Evolutionary conservation across 2,797 vertebrate species (phyloP).

Genomic region (Thalassophryne amazonica): DNA sequence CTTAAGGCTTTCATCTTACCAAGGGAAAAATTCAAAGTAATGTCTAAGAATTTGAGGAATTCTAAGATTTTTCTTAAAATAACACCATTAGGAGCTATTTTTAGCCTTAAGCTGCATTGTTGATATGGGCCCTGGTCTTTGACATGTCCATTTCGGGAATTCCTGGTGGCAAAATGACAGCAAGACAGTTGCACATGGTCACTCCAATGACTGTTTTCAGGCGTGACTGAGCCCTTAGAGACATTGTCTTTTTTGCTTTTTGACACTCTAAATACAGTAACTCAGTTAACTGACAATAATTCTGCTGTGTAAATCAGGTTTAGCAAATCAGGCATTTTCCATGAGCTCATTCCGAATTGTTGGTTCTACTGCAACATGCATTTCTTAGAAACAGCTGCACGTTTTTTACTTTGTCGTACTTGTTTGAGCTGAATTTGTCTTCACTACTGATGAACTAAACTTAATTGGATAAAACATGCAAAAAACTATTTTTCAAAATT

Average conservation of each 20-base stretch:
- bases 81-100: too few species aligned
- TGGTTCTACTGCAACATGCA: conserved; percentile 18
- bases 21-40: too few species aligned
- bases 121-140: too few species aligned
- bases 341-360: conserved; percentile 39
- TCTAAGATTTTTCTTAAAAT: too few species aligned
- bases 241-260: conserved; percentile 35
- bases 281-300: conserved; percentile 21
- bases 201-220: too few species aligned
- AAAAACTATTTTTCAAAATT: conserved; percentile 14
- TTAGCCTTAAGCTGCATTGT: too few species aligned
- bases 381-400: conserved; percentile 45
- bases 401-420: conserved; percentile 15
- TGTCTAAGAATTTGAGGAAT: too few species aligned
- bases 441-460: conserved; percentile 15
- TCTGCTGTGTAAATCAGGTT: conserved; percentile 38
- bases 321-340: conserved; percentile 46
- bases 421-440: conserved; percentile 22
- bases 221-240: too few species aligned
- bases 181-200: too few species aligned
- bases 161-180: too few species aligned
- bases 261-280: conserved; percentile 5
- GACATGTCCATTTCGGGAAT: too few species aligned
- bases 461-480: conserved; percentile 36
- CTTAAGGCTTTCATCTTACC: too few species aligned